Evolutionary conservation across 2,888 invertebrate species (phyloP).

Genomic region (Eupeodes latifasciatus): DNA sequence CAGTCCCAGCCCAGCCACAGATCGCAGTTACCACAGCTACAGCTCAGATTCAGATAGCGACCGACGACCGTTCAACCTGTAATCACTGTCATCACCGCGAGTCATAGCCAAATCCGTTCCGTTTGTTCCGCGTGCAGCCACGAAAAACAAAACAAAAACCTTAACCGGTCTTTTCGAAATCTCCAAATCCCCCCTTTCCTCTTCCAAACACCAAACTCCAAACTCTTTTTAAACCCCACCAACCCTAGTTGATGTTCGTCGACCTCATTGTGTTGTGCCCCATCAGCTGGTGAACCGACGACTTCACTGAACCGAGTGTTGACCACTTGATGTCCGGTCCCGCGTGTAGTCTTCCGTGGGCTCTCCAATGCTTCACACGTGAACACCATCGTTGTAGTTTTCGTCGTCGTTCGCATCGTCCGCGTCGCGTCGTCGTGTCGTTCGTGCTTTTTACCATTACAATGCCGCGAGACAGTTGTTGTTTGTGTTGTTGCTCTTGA

Average conservation of each 20-base stretch:
- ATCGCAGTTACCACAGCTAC: constrained; percentile 2
- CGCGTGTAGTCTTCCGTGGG: constrained; percentile 73
- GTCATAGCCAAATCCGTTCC: constrained; percentile 35
- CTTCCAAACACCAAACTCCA: background rate
- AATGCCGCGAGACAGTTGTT: constrained; percentile 22
- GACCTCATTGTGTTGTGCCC: constrained; percentile 36
- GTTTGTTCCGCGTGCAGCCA: constrained; percentile 11
- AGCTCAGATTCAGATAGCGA: background rate
- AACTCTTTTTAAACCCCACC: background rate
- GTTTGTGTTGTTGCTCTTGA: constrained; percentile 1
- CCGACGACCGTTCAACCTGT: constrained; percentile 48
- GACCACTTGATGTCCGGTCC: constrained; percentile 68
- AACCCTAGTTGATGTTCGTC: constrained; percentile 24
- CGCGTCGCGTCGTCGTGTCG: background rate
- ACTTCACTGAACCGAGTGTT: constrained; percentile 51
- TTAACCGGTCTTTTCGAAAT: constrained; percentile 56
- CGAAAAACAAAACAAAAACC: constrained; percentile 41
- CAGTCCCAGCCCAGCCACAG: background rate
- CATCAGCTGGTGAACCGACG: constrained; percentile 56
- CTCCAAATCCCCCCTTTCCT: background rate
- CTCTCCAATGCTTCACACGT: constrained; percentile 64
- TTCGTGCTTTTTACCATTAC: background rate
- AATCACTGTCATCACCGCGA: constrained; percentile 56
- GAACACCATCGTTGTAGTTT: constrained; percentile 17
- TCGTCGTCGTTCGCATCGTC: background rate